Base-by-base conservation (phyloP, 2,797 vertebrate genomes). In the Spondyliosoma cantharus region DNA sequence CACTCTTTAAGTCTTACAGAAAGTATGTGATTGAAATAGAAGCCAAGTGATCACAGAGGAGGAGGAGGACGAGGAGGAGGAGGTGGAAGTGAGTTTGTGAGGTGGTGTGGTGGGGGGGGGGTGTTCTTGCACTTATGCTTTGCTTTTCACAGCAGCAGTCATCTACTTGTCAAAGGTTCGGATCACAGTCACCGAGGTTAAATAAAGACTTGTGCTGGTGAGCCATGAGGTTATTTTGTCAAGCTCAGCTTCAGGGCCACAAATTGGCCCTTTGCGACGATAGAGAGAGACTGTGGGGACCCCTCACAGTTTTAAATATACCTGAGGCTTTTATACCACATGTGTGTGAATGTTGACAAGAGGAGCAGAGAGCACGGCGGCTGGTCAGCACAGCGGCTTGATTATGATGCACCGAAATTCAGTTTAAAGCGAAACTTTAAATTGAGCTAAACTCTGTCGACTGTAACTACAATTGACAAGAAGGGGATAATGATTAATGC, bases 11-110 rank as follows among this genome's bases (percentile, higher is more conserved):
- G 75, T 75, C 85, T 79, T 86, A 88, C 89, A 93, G 81, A 68
- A 92, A 94, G 82, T 91, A 86, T 68, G 82, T 89, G 93, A 95
- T 87, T 95, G 86, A 96, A 95, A 95, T 91, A 94, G 91, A 91
- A 91, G 91, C 83, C 71, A 43, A 75, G 37, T 37, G 37, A 91
- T 89, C 66, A 69, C 32, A 74, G 71, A 19, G 25, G 1, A 5
- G 42, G 8, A 37, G 32, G 53, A 50, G 8, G 63, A 54, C 46
- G 60, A 19, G 49, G 17, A 9, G 46, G 74, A 1, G 46, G 6
- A 8, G 22, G 5, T 22, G 20, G 37, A 37, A 37, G 37, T 37
- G 37, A 37, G 37, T 37, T 37, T 37, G 32, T 37, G 32, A 37
- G 32, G 9, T 2, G n/a, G 7, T 5, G 42, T 1, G 43, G 42